Evolutionary conservation across 1,140 invertebrate genomes (phyloP), one percentile per base, ranked within the genome.

Genomic region (Acyrthosiphon pisum): DNA sequence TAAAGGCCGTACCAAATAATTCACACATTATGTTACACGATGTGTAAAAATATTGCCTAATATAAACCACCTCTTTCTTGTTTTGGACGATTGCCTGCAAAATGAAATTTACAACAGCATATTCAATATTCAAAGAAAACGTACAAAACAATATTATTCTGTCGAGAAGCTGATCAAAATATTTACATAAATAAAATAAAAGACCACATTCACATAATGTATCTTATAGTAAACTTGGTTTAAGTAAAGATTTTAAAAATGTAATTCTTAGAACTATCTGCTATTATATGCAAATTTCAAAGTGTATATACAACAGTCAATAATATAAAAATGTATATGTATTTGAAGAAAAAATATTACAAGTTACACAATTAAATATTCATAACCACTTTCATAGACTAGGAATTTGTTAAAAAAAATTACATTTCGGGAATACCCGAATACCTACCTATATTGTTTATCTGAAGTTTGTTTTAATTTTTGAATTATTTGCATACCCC

Each of bases 31-130:
- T 18, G 35, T 50, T 53, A 86, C 91, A 86, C 91, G 22, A 86
- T 93, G 68, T 81, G 91, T 83, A 92, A 92, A 91, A 92, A 92
- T 92, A 92, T 92, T 30, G 18, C 46, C n/a, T 92, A 92, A 92
- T 41, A 83, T 92, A 93, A 93, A 93, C 91, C 91, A 93, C 91
- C 91, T 93, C 35, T 93, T 93, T 93, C 91, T 93, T 93, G 91
- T 93, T 93, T 92, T 86, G 81, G 48, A 81, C 26, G 48, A 41
- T 46, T 92, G 91, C 91, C 68, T 83, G 48, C 81, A 26, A 86
- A 93, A 93, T 93, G 46, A 93, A 86, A 86, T 50, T n/a, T 35
- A 44, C 46, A 86, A 68, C 22, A 23, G 9, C 23, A 30, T 44
- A 86, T 86, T 81, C n/a, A 93, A 93, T 86, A 91, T 91, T 91